Evolutionary conservation across 1,140 invertebrate genomes (phyloP), one percentile per base, ranked within the genome.

Genomic region (Cyphomyrmex costatus): DNA sequence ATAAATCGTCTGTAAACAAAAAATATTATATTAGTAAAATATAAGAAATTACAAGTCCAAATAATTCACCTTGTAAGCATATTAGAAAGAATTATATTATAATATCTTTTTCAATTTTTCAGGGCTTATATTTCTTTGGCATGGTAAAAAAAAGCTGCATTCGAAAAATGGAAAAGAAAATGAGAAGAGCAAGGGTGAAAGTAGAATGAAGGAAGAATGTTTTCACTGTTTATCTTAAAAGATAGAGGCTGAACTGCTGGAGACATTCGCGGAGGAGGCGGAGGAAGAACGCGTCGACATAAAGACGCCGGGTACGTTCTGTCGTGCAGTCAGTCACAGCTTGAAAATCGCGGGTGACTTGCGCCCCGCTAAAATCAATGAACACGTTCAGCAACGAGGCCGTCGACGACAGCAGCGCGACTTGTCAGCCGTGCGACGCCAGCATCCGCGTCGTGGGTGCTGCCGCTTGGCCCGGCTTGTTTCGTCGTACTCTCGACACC

Each of bases 281-380:
- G 63, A n/a, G 49, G n/a, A 46, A 70, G 49, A 85, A 49, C 19
- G 7, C 19, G 7, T 27, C 10, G 27, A 5, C 19, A 58, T 85
- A 85, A 79, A 80, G 49, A 21, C 33, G 10, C 0, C 21, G 21
- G 8, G 7, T 3, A 4, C 24, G 12, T 56, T 1, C n/a, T 0
- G 21, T 19, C 7, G 24, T 1, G n/a, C 24, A 8, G 14, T 19
- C 30, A 85, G 74, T 85, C 21, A 58, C 24, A 14, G 33, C 85
- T 94, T 86, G 66, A 93, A 93, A 87, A 86, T 89, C 53, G 86
- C 93, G 93, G 90, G 46, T 56, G 88, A 87, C 92, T 63, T 92
- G 94, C 94, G 93, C 93, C 58, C 70, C 86, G 60, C 78, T 92
- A 94, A 94, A 94, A 94, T 94, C 94, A 94, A 94, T 94, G 94